phyloP scores from a whole-genome alignment of 2,797 vertebrate species.

The Poeciliopsis paucimaculata region DNA sequence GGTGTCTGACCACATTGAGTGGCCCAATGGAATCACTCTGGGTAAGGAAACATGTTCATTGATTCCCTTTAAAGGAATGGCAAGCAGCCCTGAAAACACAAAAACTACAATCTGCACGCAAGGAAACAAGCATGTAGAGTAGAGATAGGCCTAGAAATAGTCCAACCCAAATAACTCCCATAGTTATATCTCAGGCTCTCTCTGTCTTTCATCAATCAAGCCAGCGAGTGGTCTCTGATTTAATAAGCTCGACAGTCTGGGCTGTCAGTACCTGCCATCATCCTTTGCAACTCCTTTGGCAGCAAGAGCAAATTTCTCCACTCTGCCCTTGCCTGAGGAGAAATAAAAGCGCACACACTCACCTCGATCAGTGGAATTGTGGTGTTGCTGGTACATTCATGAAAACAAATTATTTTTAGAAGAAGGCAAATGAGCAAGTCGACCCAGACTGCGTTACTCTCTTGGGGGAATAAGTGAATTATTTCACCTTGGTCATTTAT shows the following conservation, averaged over 20 bases:
- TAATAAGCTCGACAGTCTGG: conserved; percentile 66
- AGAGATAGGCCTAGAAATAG: conserved; percentile 26
- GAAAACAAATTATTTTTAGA: conserved; percentile 74
- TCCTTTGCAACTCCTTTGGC: conserved; percentile 65
- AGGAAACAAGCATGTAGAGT: conserved; percentile 31
- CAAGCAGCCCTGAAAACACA: conserved; percentile 14
- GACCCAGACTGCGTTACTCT: conserved; percentile 1
- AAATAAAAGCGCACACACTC: conserved; percentile 43
- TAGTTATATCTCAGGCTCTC: conserved; percentile 67
- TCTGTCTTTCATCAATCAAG: conserved; percentile 74
- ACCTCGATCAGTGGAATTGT: conserved; percentile 68
- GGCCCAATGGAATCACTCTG: conserved; percentile 97
- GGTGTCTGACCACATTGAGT: conserved; percentile 94
- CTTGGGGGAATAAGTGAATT: conserved; percentile 33
- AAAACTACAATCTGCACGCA: conserved; percentile 1
- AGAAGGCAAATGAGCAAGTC: conserved; percentile 44
- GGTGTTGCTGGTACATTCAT: conserved; percentile 67
- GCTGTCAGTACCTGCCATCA: conserved; percentile 72
- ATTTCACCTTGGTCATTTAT: conserved; percentile 59
- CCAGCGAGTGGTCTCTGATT: conserved; percentile 56
- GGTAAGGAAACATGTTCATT: conserved; percentile 78
- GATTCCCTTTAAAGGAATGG: not conserved
- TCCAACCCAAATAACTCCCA: conserved; percentile 53
- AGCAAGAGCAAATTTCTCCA: conserved; percentile 63
- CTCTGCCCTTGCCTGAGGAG: conserved; percentile 66